Base-by-base conservation (phyloP, 2,888 invertebrate species). In the Chrysotoxum bicinctum region DNA sequence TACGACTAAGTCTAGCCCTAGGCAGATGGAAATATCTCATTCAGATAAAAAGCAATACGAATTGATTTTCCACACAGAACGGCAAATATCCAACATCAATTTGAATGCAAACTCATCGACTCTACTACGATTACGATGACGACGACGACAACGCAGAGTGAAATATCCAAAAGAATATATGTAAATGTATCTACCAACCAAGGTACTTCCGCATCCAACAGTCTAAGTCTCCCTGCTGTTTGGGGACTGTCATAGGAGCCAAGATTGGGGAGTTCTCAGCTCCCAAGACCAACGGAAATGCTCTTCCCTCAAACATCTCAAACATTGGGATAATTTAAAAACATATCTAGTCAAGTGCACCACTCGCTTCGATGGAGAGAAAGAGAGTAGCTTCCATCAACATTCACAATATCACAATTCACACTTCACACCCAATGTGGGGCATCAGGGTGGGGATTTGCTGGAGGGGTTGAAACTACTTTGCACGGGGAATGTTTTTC, bases 291-390 rank as follows among this genome's bases (percentile, higher is more conserved):
- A 72, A 54, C 21, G 64, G 54, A 70, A 83, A 6, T n/a, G 4
- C 60, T 73, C 32, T 3, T 10, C 32, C 32, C 32, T n/a, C 66
- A 10, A n/a, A n/a, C n/a, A n/a, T n/a, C 50, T 4, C 30, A 56
- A 79, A 75, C 74, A 66, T 79, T 64, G 52, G 37, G 58, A 79
- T 75, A 76, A 84, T 79, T 84, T 62, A 66, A 70, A 75, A 70
- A 72, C 72, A 76, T 79, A 76, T 72, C 79, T 68, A 72, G 75
- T 75, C 75, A 72, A 84, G 83, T 74, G 48, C 26, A 50, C 58
- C 23, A 35, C 50, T 66, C 32, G 16, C 9, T 43, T 16, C n/a
- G 14, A 54, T 12, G 16, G 30, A 58, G 21, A 37, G 12, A 10
- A 58, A 12, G 14, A 37, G 30, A 75, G 58, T 40, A 54, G 70